A percentile compares a stretch with the other conserved stretches of the same genome.
Evolutionary conservation across 2,113 vertebrate genomes (phyloP).

Genomic region (Corapipo altera): DNA sequence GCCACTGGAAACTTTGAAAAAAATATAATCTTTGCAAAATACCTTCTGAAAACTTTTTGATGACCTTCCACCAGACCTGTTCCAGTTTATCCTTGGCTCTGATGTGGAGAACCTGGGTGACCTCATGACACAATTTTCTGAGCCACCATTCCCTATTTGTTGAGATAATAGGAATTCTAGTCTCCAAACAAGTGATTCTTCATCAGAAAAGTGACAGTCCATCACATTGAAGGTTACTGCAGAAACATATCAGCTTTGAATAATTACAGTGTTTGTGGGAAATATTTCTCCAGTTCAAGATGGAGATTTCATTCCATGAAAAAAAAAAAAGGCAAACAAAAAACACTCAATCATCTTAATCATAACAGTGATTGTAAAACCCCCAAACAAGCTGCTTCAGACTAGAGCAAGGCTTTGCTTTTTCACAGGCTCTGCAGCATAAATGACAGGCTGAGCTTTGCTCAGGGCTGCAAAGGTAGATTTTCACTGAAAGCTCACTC

Average conservation of each 20-base stretch:
- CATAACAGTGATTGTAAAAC: not conserved
- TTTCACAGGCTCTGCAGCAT: not conserved
- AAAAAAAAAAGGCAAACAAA: not conserved
- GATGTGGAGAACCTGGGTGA: not conserved
- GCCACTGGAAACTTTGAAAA: not conserved
- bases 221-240: not conserved
- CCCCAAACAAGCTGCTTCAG: not conserved
- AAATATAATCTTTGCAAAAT: not conserved
- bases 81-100: conserved; percentile 3
- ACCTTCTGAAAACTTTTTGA: not conserved
- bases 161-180: not conserved
- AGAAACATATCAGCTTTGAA: not conserved
- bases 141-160: not conserved
- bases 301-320: not conserved
- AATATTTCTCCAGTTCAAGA: not conserved
- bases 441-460: not conserved
- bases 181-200: conserved; percentile 17
- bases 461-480: not conserved
- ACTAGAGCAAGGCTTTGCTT: not conserved
- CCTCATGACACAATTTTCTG: not conserved
- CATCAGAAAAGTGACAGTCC: not conserved
- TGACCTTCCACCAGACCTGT: not conserved
- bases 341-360: not conserved
- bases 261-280: conserved; percentile 10
- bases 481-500: not conserved